phyloP scores from a whole-genome alignment of 2,113 vertebrate genomes.

The Dipodomys ordii region DNA sequence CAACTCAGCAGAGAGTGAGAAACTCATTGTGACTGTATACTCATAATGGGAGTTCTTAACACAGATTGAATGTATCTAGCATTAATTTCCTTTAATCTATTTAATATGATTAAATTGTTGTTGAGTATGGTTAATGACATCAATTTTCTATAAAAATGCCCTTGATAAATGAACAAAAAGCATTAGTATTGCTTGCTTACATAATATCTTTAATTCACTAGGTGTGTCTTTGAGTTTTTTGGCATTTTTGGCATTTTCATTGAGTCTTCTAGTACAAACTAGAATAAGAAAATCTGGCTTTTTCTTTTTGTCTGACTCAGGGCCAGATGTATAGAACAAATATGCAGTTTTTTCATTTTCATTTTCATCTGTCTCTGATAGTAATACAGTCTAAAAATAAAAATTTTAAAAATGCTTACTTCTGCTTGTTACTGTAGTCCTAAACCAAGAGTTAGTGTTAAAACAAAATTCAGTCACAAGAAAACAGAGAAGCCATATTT shows the following conservation, averaged over 20 bases:
- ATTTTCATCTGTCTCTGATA: background rate
- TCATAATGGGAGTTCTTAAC: background rate
- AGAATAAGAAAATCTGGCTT: background rate
- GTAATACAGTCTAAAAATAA: background rate
- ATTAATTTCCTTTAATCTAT: slow-evolving; percentile 11
- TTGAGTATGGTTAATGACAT: background rate
- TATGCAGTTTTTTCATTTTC: background rate
- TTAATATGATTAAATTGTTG: background rate
- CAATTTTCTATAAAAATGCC: background rate
- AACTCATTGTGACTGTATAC: slow-evolving; percentile 20
- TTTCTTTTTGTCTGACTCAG: background rate
- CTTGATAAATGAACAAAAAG: background rate
- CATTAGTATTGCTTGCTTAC: background rate
- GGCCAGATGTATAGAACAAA: background rate
- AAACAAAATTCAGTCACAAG: no score
- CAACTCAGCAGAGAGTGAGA: background rate
- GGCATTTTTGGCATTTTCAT: background rate
- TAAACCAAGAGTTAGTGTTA: no score
- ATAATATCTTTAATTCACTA: background rate
- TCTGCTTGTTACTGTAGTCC: background rate
- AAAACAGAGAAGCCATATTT: no score
- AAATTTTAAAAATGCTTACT: background rate
- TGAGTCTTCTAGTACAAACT: background rate
- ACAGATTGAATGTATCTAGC: background rate
- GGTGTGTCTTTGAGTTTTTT: background rate